phyloP scores from a whole-genome alignment of 1,140 invertebrate genomes.

The Atta cephalotes region DNA sequence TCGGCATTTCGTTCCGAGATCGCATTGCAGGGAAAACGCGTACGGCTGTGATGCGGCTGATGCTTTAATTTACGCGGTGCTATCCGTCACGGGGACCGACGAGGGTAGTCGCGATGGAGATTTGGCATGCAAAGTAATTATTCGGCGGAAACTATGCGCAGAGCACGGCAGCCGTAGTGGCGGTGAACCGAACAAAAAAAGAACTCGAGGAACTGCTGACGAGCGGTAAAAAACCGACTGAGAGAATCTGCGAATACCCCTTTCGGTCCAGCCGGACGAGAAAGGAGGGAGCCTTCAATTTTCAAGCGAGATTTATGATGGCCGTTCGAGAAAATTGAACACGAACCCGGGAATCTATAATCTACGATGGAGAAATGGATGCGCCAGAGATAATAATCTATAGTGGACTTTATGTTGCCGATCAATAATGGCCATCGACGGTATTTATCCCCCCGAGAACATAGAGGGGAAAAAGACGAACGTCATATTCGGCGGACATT shows the following conservation, averaged over 20 bases:
- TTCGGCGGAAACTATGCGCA: constrained; percentile 39
- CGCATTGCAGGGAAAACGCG: constrained; percentile 25
- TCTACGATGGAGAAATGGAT: constrained; percentile 70
- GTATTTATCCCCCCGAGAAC: constrained; percentile 48
- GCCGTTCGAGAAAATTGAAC: constrained; percentile 74
- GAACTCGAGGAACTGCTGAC: constrained; percentile 27
- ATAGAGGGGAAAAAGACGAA: constrained; percentile 14
- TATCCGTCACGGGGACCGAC: constrained; percentile 38
- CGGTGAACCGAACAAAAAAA: constrained; percentile 10
- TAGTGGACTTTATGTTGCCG: constrained; percentile 68
- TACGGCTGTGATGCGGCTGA: constrained; percentile 25
- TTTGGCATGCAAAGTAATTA: constrained; percentile 60
- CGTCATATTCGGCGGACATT: constrained; percentile 50
- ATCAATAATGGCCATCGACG: constrained; percentile 65
- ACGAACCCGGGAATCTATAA: constrained; percentile 71
- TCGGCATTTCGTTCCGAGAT: constrained; percentile 13
- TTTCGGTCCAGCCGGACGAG: constrained; percentile 32
- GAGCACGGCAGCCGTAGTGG: not conserved
- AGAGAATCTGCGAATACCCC: constrained; percentile 46
- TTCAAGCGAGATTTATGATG: constrained; percentile 70
- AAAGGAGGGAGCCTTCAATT: constrained; percentile 66
- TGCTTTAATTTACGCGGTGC: constrained; percentile 57
- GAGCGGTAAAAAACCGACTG: constrained; percentile 28
- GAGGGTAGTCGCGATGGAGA: constrained; percentile 38
- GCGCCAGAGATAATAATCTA: constrained; percentile 72